Conservation (phyloP, 2,888 invertebrate species). For the Acrocyrtus sp. region DNA sequence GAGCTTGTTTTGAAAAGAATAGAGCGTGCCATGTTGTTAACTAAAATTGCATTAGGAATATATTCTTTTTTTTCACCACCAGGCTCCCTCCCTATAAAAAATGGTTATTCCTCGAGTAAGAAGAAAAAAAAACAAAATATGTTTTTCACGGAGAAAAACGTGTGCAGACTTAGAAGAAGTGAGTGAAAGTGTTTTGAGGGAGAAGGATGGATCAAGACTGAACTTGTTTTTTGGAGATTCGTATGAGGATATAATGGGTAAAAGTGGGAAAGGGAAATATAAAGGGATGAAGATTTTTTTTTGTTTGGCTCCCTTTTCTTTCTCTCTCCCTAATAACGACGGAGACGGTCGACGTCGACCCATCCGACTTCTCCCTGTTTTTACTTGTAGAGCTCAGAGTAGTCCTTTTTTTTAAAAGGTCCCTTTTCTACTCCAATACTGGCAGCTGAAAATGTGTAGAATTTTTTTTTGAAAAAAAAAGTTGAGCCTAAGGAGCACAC, state of each 20-base stretch:
- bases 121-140: conserved; percentile 10
- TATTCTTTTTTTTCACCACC: neutral
- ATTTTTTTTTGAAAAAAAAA: conserved; percentile 12
- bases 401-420: too few species aligned
- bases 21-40: too few species aligned
- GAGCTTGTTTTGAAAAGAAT: too few species aligned
- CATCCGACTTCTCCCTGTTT: conserved; percentile 45
- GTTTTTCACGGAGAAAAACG: neutral
- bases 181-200: neutral
- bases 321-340: conserved; percentile 42
- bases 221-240: neutral
- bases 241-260: conserved; percentile 24
- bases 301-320: neutral
- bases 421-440: conserved; percentile 34
- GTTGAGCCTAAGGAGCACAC: neutral
- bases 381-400: conserved; percentile 52
- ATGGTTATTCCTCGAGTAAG: too few species aligned
- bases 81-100: too few species aligned
- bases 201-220: conserved; percentile 4
- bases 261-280: conserved; percentile 39
- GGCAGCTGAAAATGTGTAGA: neutral
- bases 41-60: too few species aligned
- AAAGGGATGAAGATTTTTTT: conserved; percentile 32
- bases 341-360: conserved; percentile 53
- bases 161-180: neutral